Conservation (phyloP, 2,797 vertebrate genomes). For the Pseudochirops corinnae region DNA sequence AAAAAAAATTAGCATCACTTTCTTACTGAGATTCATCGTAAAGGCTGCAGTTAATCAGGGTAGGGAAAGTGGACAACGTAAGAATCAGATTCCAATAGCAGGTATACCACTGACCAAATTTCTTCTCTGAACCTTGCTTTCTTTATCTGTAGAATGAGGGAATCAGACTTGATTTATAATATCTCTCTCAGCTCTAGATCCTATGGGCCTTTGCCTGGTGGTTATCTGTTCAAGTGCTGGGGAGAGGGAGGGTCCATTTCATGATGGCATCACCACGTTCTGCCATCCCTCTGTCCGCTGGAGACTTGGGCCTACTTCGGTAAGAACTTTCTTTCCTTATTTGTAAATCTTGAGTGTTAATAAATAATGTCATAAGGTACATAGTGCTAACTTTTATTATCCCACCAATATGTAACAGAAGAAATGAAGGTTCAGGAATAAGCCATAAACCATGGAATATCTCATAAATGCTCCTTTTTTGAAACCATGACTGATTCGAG, state of each 20-base stretch:
- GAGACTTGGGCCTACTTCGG: accelerated
- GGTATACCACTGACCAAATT: background rate
- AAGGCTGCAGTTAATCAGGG: background rate
- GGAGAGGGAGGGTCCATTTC: background rate
- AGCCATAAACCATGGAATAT: background rate
- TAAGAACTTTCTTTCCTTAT: background rate
- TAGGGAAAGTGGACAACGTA: background rate
- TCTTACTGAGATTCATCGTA: background rate
- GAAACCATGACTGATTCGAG: slow-evolving; percentile 51
- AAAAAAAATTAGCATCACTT: background rate
- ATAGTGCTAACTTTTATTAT: slow-evolving; percentile 52
- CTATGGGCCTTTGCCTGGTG: background rate
- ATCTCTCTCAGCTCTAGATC: background rate
- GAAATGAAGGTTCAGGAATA: slow-evolving; percentile 65
- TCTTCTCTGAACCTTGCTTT: background rate
- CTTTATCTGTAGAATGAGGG: background rate
- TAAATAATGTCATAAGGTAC: slow-evolving; percentile 44
- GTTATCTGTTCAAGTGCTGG: background rate
- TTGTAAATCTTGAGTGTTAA: slow-evolving; percentile 6
- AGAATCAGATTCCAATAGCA: background rate
- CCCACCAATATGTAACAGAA: slow-evolving; percentile 32
- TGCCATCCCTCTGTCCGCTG: accelerated
- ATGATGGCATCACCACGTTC: background rate
- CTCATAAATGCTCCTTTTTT: slow-evolving; percentile 50
- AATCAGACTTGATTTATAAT: background rate